These are phyloP conservation scores for Xanthia icteritia DNA, from an alignment of 2,888 invertebrate species.

Conservation along the genomic window DNA sequence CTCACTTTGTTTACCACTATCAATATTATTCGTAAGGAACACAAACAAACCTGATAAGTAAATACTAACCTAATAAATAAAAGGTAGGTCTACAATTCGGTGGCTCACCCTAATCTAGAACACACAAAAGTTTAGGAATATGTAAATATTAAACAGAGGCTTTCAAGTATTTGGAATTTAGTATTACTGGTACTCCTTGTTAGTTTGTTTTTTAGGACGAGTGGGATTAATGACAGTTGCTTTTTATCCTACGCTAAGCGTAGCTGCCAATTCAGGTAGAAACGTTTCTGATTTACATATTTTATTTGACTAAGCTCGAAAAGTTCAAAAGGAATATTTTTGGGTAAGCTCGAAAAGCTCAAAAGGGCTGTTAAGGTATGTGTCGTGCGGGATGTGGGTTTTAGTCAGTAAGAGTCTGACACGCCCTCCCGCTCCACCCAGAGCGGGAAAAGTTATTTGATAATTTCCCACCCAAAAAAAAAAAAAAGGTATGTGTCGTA, in stretches of 20 bases:
- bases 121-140: constrained; percentile 41
- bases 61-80: constrained; percentile 51
- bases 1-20: constrained; percentile 28
- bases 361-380: no score
- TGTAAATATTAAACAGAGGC: constrained; percentile 49
- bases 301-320: neutral
- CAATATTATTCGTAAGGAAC: constrained; percentile 8
- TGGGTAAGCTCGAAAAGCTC: no score
- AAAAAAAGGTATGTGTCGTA: no score
- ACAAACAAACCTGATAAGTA: constrained; percentile 25
- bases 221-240: neutral
- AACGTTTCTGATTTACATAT: neutral
- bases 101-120: constrained; percentile 35
- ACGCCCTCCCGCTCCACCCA: no score
- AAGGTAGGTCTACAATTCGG: constrained; percentile 20
- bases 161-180: constrained; percentile 20
- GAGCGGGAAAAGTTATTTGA: no score
- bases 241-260: neutral
- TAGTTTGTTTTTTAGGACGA: constrained; percentile 21
- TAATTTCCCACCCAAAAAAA: no score
- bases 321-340: no score
- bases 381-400: no score
- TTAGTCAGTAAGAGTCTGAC: no score
- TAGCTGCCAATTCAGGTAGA: constrained; percentile 3
- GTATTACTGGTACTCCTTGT: constrained; percentile 20